Conservation (phyloP, 2,888 invertebrate genomes). For the Ichneumoninae sp. region DNA sequence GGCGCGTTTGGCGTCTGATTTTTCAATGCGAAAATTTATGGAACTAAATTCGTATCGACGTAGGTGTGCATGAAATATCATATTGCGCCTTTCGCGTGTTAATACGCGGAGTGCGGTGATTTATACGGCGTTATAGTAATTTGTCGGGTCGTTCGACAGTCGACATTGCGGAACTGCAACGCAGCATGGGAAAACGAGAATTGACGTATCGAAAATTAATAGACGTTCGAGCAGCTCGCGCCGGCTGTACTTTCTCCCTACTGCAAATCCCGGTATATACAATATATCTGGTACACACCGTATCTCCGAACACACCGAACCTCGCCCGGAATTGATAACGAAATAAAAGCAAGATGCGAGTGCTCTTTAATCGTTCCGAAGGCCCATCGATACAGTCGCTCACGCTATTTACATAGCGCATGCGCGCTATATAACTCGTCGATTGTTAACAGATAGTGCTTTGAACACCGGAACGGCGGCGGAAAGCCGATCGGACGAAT, state of each 20-base stretch:
- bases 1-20: background rate
- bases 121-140: slow-evolving; percentile 49
- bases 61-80: background rate
- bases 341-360: slow-evolving; percentile 55
- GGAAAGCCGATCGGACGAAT: slow-evolving; percentile 24
- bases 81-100: slow-evolving; percentile 15
- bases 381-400: slow-evolving; percentile 27
- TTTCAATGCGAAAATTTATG: slow-evolving; percentile 14
- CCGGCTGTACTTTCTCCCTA: slow-evolving; percentile 49
- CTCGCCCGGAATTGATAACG: slow-evolving; percentile 43
- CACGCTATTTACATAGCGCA: background rate
- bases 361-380: slow-evolving; percentile 46
- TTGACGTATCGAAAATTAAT: slow-evolving; percentile 65
- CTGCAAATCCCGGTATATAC: background rate
- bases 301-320: too few species aligned
- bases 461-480: background rate
- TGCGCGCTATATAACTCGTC: background rate
- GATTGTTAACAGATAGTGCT: slow-evolving; percentile 28
- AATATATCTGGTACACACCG: background rate
- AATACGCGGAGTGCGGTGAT: slow-evolving; percentile 41
- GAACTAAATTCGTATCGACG: background rate
- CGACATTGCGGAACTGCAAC: slow-evolving; percentile 24
- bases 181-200: slow-evolving; percentile 40
- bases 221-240: slow-evolving; percentile 46
- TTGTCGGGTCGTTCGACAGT: slow-evolving; percentile 9